A percentile compares a stretch with the other conserved stretches of the same genome.
These are phyloP conservation scores for Hirundichthys speculiger DNA, from an alignment of 2,113 vertebrate species.

Conservation along the genomic window DNA sequence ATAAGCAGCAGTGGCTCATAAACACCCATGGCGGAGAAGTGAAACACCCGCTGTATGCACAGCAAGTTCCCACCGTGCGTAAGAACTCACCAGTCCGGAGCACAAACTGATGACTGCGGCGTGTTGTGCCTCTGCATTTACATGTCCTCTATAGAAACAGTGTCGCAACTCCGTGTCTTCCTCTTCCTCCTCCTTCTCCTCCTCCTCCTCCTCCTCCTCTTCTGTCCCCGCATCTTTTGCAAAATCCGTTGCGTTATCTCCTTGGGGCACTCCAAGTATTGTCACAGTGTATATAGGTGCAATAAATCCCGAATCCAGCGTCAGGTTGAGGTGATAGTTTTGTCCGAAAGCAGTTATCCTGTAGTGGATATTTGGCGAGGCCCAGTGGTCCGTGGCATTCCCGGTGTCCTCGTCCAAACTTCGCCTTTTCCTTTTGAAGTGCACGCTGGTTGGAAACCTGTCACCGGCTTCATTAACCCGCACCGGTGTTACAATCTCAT, in stretches of 20 bases:
- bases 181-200: slow-evolving; percentile 66
- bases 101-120: slow-evolving; percentile 97
- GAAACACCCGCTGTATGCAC: slow-evolving; percentile 32
- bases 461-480: slow-evolving; percentile 92
- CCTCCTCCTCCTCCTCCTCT: slow-evolving; percentile 65
- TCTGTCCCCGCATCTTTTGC: slow-evolving; percentile 71
- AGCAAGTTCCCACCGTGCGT: slow-evolving; percentile 40
- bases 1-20: slow-evolving; percentile 4
- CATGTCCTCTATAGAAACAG: slow-evolving; percentile 96
- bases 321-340: slow-evolving; percentile 93
- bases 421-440: slow-evolving; percentile 93
- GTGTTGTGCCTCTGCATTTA: slow-evolving; percentile 90
- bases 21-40: slow-evolving; percentile 11
- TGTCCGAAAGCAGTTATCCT: slow-evolving; percentile 93
- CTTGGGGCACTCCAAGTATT: slow-evolving; percentile 84
- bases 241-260: slow-evolving; percentile 82
- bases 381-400: slow-evolving; percentile 83
- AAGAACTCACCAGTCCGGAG: slow-evolving; percentile 94
- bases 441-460: slow-evolving; percentile 86
- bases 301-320: slow-evolving; percentile 93
- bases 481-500: slow-evolving; percentile 92
- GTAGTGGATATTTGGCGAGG: slow-evolving; percentile 86
- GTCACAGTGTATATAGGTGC: slow-evolving; percentile 95
- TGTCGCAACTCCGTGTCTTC: slow-evolving; percentile 90
- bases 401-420: slow-evolving; percentile 78